A percentile compares a stretch with the other conserved stretches of the same genome.
phyloP scores from a whole-genome alignment of 2,888 invertebrate genomes.

The Hedychridium roseum region DNA sequence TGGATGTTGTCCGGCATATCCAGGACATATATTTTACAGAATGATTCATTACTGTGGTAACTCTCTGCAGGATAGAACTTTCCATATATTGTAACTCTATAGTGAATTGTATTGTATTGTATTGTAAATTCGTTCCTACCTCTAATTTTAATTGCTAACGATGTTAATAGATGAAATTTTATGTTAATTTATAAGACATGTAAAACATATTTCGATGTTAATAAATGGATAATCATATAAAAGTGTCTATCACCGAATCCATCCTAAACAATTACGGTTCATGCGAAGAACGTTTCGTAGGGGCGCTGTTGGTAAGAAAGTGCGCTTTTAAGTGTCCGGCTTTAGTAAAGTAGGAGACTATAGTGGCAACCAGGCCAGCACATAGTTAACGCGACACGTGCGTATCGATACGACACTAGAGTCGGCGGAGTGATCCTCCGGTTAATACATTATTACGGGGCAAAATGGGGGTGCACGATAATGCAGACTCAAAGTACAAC shows the following conservation, averaged over 20 bases:
- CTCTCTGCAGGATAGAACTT: no score
- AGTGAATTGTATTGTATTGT: no score
- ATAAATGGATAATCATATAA: no score
- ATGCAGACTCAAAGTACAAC: conserved; percentile 57
- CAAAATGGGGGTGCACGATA: conserved; percentile 59
- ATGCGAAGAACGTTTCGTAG: no score
- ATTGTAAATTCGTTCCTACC: conserved; percentile 17
- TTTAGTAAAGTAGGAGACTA: background rate
- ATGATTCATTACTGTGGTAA: background rate
- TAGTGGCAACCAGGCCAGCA: no score
- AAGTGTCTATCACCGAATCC: no score
- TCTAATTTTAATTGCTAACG: conserved; percentile 16
- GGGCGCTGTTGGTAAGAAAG: no score
- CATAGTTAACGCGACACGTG: conserved; percentile 37
- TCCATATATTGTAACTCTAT: no score
- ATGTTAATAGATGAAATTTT: conserved; percentile 7
- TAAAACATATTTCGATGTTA: conserved; percentile 16
- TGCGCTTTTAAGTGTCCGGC: background rate
- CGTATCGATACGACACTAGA: conserved; percentile 7
- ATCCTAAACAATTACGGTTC: no score
- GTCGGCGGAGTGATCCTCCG: background rate
- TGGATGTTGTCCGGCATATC: background rate
- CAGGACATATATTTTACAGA: no score
- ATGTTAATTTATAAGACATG: conserved; percentile 12
- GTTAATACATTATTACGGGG: background rate